Base-by-base conservation (phyloP, 2,797 vertebrate genomes). In the Hybognathus amarus region DNA sequence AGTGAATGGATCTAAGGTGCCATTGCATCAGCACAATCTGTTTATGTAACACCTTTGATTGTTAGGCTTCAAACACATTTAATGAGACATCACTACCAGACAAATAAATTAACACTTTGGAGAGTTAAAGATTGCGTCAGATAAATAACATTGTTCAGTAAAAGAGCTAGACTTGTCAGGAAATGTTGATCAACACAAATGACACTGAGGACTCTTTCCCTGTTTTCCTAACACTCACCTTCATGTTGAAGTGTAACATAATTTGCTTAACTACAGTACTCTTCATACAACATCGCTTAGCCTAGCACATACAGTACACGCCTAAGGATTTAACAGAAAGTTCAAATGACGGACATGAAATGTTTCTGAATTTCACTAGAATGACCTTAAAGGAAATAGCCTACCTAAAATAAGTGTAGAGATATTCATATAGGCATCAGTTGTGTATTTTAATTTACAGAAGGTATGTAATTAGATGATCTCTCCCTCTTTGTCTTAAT, bases 241-340 rank as follows among this genome's bases (percentile, higher is more conserved):
- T 45, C 7, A 10, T 45, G 42, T 47, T 70, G 1, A 70, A 45
- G 24, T 70, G 90, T 66, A 38, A 18, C 90, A 56, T 6, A 85
- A 0, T 22, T 56, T n/a, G 8, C 3, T 10, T 54, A 4, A 9
- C 20, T 54, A 54, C 20, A 54, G 10, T 5, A 67, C 36, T 12
- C 33, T 67, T 67, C 10, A 67, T 13, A 15, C 12, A 61, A 20
- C 15, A 50, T 22, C 8, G 22, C 20, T 54, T 3, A 54, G 20
- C 36, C 9, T 38, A 38, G 2, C 22, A 0, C 10, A 40, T 3
- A n/a, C n/a, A n/a, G n/a, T n/a, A n/a, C n/a, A n/a, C 5, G 6
- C 22, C 22, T 40, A 20, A 22, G 20, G 8, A 33, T 11, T 66
- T 67, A 33, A 68, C 66, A 12, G 20, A 13, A n/a, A 22, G 22